phyloP scores from a whole-genome alignment of 1,140 invertebrate species.

The Oscheius sp. region DNA sequence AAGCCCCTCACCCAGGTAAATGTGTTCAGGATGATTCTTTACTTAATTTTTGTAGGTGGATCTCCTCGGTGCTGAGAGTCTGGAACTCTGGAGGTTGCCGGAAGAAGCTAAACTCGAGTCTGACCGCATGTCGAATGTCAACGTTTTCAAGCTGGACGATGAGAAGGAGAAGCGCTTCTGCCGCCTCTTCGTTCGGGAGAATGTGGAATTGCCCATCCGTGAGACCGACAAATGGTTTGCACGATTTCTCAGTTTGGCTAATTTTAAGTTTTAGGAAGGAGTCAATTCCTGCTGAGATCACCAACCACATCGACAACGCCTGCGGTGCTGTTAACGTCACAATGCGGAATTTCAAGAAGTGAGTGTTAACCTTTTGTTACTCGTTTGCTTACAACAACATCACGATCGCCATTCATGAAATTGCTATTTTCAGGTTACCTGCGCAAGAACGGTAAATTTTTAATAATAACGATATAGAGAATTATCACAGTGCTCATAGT shows the following conservation, averaged over 20 bases:
- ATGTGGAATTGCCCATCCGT: slow-evolving; percentile 6
- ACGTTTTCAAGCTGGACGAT: slow-evolving; percentile 22
- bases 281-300: slow-evolving; percentile 4
- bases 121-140: slow-evolving; percentile 7
- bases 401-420: not conserved
- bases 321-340: slow-evolving; percentile 27
- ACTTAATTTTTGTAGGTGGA: slow-evolving; percentile 17
- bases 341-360: slow-evolving; percentile 17
- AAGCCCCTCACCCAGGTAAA: slow-evolving; percentile 22
- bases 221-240: not conserved
- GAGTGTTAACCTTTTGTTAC: not conserved
- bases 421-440: not conserved
- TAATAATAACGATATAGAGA: not conserved
- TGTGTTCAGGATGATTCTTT: no score
- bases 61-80: slow-evolving; percentile 18
- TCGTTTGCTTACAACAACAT: not conserved
- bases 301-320: slow-evolving; percentile 20
- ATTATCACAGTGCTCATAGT: no score
- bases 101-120: not conserved
- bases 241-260: not conserved
- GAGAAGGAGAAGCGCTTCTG: slow-evolving; percentile 22
- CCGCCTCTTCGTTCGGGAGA: slow-evolving; percentile 23
- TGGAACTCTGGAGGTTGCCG: slow-evolving; percentile 22
- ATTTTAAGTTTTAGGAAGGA: slow-evolving; percentile 5
- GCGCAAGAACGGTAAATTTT: not conserved